These are phyloP conservation scores for Lagenorhynchus albirostris DNA, from an alignment of 2,113 vertebrate species.

Conservation along the genomic window DNA sequence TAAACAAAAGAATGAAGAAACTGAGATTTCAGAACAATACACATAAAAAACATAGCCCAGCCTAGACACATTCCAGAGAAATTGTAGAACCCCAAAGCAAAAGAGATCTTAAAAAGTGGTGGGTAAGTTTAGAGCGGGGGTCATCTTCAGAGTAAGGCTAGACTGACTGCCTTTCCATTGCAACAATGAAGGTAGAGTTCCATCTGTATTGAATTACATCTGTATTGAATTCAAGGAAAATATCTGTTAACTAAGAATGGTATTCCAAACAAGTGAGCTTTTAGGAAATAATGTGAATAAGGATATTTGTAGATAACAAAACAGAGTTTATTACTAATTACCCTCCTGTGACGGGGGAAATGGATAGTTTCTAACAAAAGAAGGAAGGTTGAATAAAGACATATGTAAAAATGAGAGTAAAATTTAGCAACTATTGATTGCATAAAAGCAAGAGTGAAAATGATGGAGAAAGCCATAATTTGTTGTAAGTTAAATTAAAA, in stretches of 20 bases:
- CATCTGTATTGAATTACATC: neutral
- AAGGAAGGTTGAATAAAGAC: neutral
- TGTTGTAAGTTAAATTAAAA: neutral
- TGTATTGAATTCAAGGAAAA: neutral
- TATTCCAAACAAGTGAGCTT: neutral
- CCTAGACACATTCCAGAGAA: neutral
- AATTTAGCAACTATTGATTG: neutral
- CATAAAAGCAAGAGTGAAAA: neutral
- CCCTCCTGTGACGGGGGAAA: neutral
- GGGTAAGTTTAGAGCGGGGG: neutral
- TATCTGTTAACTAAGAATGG: neutral
- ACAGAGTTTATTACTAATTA: neutral
- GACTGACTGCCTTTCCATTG: neutral
- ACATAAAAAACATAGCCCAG: neutral
- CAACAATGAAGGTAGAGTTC: neutral
- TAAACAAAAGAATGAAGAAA: neutral
- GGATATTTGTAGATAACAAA: neutral
- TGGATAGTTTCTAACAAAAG: neutral
- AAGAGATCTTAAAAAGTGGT: neutral
- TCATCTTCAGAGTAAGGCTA: neutral
- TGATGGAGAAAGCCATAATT: neutral
- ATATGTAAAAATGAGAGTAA: neutral
- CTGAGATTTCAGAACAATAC: neutral
- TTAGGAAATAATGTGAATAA: neutral
- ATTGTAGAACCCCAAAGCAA: neutral